phyloP scores from a whole-genome alignment of 2,888 invertebrate genomes.

The Ceratothoa steindachneri region DNA sequence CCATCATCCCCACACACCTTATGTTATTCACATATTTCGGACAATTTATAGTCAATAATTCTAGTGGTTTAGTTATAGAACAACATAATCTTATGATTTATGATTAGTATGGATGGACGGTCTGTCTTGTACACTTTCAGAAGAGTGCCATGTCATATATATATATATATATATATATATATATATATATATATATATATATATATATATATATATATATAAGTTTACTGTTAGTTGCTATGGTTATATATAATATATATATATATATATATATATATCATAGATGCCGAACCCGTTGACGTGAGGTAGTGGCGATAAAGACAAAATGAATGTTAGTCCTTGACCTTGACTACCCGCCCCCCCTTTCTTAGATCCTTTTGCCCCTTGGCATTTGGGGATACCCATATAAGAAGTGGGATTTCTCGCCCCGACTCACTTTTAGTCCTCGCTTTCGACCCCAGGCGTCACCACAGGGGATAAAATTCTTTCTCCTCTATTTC shows the following conservation, averaged over 20 bases:
- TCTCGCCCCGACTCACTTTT: too few species aligned
- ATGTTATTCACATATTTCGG: too few species aligned
- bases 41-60: background rate
- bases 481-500: too few species aligned
- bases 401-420: too few species aligned
- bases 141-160: background rate
- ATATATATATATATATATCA: slow-evolving; percentile 2
- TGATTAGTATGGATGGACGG: background rate
- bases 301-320: background rate
- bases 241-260: background rate
- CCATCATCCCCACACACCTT: background rate
- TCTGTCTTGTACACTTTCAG: background rate
- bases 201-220: slow-evolving; percentile 14
- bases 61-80: background rate
- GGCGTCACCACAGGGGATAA: too few species aligned
- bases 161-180: slow-evolving; percentile 1
- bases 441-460: too few species aligned
- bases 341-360: too few species aligned
- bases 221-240: background rate
- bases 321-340: too few species aligned
- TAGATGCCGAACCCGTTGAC: background rate
- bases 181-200: slow-evolving; percentile 13
- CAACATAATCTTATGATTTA: background rate
- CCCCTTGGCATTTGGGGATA: too few species aligned
- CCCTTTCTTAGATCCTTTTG: too few species aligned